Evolutionary conservation across 1,140 invertebrate species (phyloP).

Genomic region (Sogatella furcifera): DNA sequence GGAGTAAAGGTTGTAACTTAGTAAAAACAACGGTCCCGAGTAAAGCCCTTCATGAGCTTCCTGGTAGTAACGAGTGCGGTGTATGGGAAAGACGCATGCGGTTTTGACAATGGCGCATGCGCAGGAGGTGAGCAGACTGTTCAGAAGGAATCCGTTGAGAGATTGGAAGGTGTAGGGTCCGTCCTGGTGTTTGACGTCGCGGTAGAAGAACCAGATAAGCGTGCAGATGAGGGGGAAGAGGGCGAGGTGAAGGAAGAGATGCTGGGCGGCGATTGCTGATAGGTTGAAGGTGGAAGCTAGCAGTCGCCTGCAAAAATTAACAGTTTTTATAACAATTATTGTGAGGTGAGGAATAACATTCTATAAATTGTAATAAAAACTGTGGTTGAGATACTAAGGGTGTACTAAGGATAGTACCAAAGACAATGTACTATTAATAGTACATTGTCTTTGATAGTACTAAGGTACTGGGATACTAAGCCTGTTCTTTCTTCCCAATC

Average conservation of each 20-base stretch:
- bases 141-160: constrained; percentile 69
- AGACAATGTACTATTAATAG: no score
- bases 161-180: constrained; percentile 63
- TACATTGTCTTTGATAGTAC: no score
- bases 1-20: constrained; percentile 66
- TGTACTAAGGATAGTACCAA: no score
- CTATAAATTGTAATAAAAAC: no score
- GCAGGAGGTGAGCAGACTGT: constrained; percentile 63
- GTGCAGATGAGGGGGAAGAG: constrained; percentile 65
- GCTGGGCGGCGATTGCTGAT: constrained; percentile 55
- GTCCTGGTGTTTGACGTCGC: constrained; percentile 47
- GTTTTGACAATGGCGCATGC: constrained; percentile 70
- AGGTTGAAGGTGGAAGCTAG: constrained; percentile 66
- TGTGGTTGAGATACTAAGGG: no score
- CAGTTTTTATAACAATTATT: no score
- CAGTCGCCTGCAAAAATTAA: constrained; percentile 50
- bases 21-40: constrained; percentile 67
- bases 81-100: constrained; percentile 61
- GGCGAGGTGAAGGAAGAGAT: constrained; percentile 59
- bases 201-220: constrained; percentile 71
- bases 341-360: no score
- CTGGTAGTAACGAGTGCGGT: constrained; percentile 81
- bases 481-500: no score
- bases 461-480: no score
- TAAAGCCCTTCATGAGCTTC: constrained; percentile 80